phyloP scores from a whole-genome alignment of 2,888 invertebrate species.

The Petrophora chlorosata region DNA sequence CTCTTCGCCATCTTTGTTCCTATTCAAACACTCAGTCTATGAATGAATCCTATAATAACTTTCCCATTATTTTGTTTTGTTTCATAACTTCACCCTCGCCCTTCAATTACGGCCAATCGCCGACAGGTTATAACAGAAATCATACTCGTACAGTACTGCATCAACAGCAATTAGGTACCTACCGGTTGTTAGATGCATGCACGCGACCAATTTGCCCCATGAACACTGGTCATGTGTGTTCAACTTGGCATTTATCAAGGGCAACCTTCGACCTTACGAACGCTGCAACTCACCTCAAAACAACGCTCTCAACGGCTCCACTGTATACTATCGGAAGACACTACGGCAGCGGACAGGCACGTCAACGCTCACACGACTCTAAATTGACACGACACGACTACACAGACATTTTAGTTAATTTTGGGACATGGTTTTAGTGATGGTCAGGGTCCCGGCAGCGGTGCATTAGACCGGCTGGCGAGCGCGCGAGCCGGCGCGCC shows the following conservation, averaged over 20 bases:
- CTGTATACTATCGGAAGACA: constrained; percentile 73
- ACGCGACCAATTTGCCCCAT: constrained; percentile 63
- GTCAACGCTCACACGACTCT: constrained; percentile 48
- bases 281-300: constrained; percentile 72
- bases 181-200: constrained; percentile 52
- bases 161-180: constrained; percentile 55
- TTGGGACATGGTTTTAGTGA: constrained; percentile 69
- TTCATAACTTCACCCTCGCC: constrained; percentile 26
- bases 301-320: constrained; percentile 48
- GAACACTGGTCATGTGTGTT: constrained; percentile 43
- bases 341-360: constrained; percentile 56
- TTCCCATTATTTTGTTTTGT: constrained; percentile 12
- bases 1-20: too few species aligned
- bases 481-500: constrained; percentile 83
- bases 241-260: constrained; percentile 62
- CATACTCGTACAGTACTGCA: constrained; percentile 34
- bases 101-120: constrained; percentile 38
- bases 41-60: too few species aligned
- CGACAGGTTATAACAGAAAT: constrained; percentile 23
- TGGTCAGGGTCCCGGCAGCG: constrained; percentile 65
- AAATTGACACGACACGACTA: constrained; percentile 67
- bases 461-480: constrained; percentile 77
- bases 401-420: constrained; percentile 52
- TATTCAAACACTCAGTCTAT: too few species aligned
- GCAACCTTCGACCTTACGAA: constrained; percentile 64